Evolutionary conservation across 1,140 invertebrate genomes (phyloP).

Genomic region (Conus betulinus): DNA sequence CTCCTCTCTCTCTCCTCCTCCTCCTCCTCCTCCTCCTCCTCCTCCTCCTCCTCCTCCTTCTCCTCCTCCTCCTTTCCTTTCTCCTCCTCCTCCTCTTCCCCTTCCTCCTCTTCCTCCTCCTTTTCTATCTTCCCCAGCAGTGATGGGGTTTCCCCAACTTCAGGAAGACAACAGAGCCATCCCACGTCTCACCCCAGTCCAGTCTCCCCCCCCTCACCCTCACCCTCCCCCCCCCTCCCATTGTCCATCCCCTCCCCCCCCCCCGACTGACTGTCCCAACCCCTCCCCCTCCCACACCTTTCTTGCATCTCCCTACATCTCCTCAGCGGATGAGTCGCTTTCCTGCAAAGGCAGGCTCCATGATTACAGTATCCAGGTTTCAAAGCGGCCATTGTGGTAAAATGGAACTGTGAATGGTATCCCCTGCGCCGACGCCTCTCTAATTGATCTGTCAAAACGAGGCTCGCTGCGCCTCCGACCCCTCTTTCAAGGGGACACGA

Average conservation of each 20-base stretch:
- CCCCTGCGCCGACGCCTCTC: neutral
- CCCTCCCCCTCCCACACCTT: neutral
- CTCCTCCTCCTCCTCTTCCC: no score
- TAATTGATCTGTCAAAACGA: neutral
- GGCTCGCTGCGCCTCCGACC: neutral
- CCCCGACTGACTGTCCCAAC: neutral
- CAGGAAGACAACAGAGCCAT: no score
- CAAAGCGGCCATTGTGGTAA: slow-evolving; percentile 2
- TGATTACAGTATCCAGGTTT: slow-evolving; percentile 1
- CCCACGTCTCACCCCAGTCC: no score
- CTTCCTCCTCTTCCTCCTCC: no score
- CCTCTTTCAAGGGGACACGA: neutral
- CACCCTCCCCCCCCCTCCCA: neutral
- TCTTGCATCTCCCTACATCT: neutral
- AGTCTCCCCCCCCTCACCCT: no score
- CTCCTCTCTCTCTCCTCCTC: no score
- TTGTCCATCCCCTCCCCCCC: neutral
- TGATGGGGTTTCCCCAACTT: no score
- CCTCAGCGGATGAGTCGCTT: neutral
- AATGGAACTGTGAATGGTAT: neutral
- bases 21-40: no score
- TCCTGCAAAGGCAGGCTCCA: neutral
- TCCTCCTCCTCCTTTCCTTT: no score
- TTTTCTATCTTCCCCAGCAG: no score
- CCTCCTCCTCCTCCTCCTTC: no score